Evolutionary conservation across 30 jellyfish, hydroid and myxozoan species (phyloP).

Genomic region (Aurelia coerulea): DNA sequence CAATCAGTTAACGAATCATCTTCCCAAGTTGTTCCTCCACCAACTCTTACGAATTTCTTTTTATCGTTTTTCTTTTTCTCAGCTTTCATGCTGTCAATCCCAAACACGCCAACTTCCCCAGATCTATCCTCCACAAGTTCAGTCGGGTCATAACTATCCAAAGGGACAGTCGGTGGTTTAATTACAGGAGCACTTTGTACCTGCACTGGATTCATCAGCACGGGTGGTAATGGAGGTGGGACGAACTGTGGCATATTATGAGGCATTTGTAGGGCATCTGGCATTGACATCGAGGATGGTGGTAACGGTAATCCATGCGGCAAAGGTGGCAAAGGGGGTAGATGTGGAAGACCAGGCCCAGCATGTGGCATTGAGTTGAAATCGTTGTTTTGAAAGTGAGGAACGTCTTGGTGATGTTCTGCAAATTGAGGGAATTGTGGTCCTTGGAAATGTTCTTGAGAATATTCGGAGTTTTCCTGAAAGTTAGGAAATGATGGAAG

Average conservation of each 20-base stretch:
- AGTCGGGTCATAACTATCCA: slow-evolving; percentile 70
- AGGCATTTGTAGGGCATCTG: slow-evolving; percentile 33
- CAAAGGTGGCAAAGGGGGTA: not conserved
- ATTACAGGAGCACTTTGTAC: slow-evolving; percentile 61
- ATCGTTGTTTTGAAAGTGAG: slow-evolving; percentile 7
- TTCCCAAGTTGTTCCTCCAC: slow-evolving; percentile 98
- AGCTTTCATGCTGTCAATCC: slow-evolving; percentile 35
- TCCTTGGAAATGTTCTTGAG: slow-evolving; percentile 36
- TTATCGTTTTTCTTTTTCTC: slow-evolving; percentile 70
- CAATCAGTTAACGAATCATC: slow-evolving; percentile 87
- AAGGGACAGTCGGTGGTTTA: slow-evolving; percentile 83
- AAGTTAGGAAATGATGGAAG: slow-evolving; percentile 62
- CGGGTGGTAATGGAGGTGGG: slow-evolving; percentile 89
- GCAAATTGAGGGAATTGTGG: slow-evolving; percentile 23
- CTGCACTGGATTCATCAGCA: slow-evolving; percentile 71
- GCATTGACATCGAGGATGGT: slow-evolving; percentile 48
- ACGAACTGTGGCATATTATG: slow-evolving; percentile 52
- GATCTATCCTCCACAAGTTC: slow-evolving; percentile 46
- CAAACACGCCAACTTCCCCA: slow-evolving; percentile 46
- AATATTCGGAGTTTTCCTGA: slow-evolving; percentile 16
- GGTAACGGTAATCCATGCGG: slow-evolving; percentile 45
- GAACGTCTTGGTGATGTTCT: not conserved
- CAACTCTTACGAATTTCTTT: slow-evolving; percentile 91
- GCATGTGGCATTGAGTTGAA: slow-evolving; percentile 27
- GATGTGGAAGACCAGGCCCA: slow-evolving; percentile 42